phyloP scores from a whole-genome alignment of 2,113 vertebrate species.

The Sula dactylatra region DNA sequence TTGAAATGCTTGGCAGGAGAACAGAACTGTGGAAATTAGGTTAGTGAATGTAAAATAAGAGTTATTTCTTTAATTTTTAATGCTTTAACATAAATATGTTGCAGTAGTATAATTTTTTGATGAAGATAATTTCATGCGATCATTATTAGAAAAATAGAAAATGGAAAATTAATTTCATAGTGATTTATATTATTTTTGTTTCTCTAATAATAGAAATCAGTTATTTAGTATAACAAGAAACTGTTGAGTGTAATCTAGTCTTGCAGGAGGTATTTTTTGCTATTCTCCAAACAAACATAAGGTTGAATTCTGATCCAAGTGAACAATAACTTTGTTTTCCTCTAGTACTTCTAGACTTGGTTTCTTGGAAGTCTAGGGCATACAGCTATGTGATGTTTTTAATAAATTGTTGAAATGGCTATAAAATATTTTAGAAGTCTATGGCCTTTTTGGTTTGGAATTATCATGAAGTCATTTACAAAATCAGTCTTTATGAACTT shows the following conservation, averaged over 20 bases:
- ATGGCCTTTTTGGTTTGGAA: background rate
- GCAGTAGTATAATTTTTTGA: background rate
- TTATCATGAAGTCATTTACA: background rate
- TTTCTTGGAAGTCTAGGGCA: background rate
- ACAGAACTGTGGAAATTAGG: background rate
- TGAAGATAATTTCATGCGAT: background rate
- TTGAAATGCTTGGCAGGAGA: background rate
- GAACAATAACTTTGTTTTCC: background rate
- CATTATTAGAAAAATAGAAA: background rate
- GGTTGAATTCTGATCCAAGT: background rate
- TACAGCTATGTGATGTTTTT: background rate
- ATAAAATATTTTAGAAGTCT: background rate
- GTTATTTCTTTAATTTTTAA: background rate
- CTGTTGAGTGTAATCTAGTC: background rate
- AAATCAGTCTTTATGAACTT: background rate
- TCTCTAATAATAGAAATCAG: background rate
- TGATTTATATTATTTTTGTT: background rate
- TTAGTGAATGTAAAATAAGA: background rate
- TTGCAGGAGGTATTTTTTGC: background rate
- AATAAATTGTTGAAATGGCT: background rate
- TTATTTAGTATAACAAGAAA: background rate
- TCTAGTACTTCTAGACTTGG: background rate
- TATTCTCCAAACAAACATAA: background rate
- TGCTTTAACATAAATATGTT: background rate
- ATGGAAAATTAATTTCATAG: background rate